A percentile compares a stretch with the other conserved stretches of the same genome.
phyloP scores from a whole-genome alignment of 2,113 vertebrate species.

The Rhineura floridana region DNA sequence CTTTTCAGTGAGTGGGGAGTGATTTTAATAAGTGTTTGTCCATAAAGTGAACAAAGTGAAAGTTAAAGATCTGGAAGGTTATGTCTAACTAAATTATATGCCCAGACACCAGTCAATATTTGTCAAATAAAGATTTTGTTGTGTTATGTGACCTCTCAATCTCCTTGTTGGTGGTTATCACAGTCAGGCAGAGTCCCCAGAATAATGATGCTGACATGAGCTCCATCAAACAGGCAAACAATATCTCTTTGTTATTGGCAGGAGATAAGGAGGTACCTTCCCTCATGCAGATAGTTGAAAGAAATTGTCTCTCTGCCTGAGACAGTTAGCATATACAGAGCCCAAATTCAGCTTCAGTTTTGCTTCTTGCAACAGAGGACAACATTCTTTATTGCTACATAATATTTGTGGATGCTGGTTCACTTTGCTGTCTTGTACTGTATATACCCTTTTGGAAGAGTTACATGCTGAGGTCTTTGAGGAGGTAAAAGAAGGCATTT shows the following conservation, averaged over 20 bases:
- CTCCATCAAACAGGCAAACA: constrained; percentile 13
- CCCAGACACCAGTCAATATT: constrained; percentile 25
- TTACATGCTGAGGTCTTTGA: neutral
- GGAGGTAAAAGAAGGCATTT: neutral
- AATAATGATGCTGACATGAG: constrained; percentile 37
- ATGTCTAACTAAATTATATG: constrained; percentile 36
- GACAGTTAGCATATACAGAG: neutral
- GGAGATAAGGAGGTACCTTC: constrained; percentile 15
- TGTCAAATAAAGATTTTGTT: constrained; percentile 22
- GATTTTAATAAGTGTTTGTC: constrained; percentile 24
- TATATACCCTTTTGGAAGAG: neutral
- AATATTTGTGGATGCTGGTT: neutral
- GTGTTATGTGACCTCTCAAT: constrained; percentile 33
- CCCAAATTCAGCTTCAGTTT: neutral
- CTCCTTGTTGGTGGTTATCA: constrained; percentile 29
- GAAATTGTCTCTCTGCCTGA: constrained; percentile 4
- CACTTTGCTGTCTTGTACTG: neutral
- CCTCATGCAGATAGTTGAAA: constrained; percentile 7
- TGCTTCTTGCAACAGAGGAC: neutral
- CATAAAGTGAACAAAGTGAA: constrained; percentile 37
- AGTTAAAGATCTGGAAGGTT: neutral
- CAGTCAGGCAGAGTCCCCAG: constrained; percentile 15
- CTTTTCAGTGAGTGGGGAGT: neutral
- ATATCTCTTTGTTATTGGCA: constrained; percentile 27
- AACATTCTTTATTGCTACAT: neutral